These are phyloP conservation scores for Fregata magnificens DNA, from an alignment of 2,113 vertebrate species.

Conservation along the genomic window DNA sequence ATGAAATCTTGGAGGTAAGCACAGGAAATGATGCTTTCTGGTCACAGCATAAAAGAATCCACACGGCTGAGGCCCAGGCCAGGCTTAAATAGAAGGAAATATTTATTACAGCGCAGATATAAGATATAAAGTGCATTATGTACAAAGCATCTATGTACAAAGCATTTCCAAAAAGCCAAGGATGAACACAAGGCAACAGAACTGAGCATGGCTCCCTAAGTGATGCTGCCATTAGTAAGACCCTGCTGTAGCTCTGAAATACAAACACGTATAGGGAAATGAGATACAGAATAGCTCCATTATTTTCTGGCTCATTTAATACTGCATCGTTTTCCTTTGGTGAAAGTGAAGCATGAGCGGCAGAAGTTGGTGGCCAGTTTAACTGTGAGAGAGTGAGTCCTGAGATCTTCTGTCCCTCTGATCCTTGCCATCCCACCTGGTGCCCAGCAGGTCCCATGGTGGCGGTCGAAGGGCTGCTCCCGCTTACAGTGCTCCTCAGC, in stretches of 20 bases:
- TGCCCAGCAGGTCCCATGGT: neutral
- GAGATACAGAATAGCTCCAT: neutral
- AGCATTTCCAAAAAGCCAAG: neutral
- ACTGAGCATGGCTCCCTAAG: neutral
- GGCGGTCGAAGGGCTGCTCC: neutral
- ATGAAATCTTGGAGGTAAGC: neutral
- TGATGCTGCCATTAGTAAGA: neutral
- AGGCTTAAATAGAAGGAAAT: neutral
- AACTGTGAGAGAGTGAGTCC: neutral
- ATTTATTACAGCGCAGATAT: neutral
- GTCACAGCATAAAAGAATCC: neutral
- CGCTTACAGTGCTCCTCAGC: neutral
- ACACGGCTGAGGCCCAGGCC: neutral
- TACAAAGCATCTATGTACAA: neutral
- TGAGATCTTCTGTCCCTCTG: neutral
- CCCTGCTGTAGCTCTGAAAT: neutral
- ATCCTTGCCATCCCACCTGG: neutral
- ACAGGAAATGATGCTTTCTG: neutral
- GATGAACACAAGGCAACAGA: neutral
- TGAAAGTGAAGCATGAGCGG: fast-evolving
- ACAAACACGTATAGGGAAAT: neutral
- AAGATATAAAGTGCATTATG: neutral
- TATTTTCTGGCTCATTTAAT: neutral
- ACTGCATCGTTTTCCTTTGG: neutral
- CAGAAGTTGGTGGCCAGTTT: neutral